phyloP scores from a whole-genome alignment of 2,797 vertebrate species.

The Lutjanus campechanus region DNA sequence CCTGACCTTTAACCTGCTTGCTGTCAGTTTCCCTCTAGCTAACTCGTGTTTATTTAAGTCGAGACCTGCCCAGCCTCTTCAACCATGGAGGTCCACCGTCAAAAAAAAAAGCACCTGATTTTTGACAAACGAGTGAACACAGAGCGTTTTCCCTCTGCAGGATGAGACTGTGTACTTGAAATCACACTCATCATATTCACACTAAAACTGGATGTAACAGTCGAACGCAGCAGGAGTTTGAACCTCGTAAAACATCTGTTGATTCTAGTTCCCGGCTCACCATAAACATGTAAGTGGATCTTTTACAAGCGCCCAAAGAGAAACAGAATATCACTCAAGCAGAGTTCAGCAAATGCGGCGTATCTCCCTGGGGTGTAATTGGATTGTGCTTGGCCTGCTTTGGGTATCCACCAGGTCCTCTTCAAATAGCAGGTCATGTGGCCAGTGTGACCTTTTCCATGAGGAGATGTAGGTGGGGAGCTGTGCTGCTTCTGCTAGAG shows the following conservation, averaged over 20 bases:
- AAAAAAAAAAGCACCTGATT: conserved; percentile 9
- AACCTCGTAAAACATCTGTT: conserved; percentile 64
- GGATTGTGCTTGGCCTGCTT: conserved; percentile 74
- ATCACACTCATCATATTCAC: not conserved
- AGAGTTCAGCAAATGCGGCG: conserved; percentile 67
- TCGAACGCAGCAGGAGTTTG: conserved; percentile 15
- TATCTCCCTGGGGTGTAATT: conserved; percentile 78
- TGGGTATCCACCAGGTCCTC: conserved; percentile 70
- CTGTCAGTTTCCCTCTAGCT: conserved; percentile 40
- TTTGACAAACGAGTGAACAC: conserved; percentile 34
- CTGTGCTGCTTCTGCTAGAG: conserved; percentile 49
- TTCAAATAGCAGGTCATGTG: conserved; percentile 80
- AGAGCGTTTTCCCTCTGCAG: not conserved
- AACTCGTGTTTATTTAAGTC: conserved; percentile 55
- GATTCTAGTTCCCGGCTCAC: conserved; percentile 50
- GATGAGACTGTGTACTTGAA: not conserved
- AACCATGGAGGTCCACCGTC: conserved; percentile 25
- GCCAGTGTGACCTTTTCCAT: conserved; percentile 79
- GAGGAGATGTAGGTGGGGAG: conserved; percentile 66
- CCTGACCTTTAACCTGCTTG: conserved; percentile 64
- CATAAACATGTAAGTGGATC: conserved; percentile 72
- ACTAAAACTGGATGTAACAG: conserved; percentile 14
- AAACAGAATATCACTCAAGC: conserved; percentile 66
- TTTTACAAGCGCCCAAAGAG: conserved; percentile 66
- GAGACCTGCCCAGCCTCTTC: conserved; percentile 24